Base-by-base conservation (phyloP, 2,113 vertebrate genomes). In the Cinclus cinclus region DNA sequence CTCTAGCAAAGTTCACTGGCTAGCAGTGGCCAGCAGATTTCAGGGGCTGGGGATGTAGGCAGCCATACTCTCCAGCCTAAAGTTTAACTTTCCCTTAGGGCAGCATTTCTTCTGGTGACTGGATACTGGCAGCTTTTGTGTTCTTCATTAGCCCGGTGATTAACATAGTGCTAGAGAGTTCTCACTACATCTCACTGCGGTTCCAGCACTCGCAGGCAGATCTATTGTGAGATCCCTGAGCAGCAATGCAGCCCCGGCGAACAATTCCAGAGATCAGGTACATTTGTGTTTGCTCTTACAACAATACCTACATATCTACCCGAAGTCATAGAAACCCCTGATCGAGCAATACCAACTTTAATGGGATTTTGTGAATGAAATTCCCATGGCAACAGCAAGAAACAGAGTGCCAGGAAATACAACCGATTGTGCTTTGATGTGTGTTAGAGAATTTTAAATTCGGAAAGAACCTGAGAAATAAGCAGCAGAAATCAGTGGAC, bases 31-130 rank as follows among this genome's bases (percentile, higher is more conserved):
- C 81, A n/a, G 52, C 11, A 20, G 23, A 58, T 53, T 58, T 30
- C 20, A 31, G 74, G 59, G 67, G 37, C 69, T 30, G 49, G 67
- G 47, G 63, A 65, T 44, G 46, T 1, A 70, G 73, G 46, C 75
- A 77, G 85, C 44, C 71, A 64, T 13, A 55, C 42, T 87, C 81
- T 35, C 37, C 87, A 79, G 94, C 30, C 84, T 62, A 0, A 94
- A 93, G 77, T 93, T 89, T 47, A 82, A 84, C 87, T 95, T 96
- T 87, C 94, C 96, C 96, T 92, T 95, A 96, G 95, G 94, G 94
- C 94, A 96, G 95, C 91, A 92, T 89, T 94, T 96, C 89, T 96
- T 85, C 94, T 93, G 96, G 93, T 95, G 95, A 89, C 83, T 96
- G 92, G 87, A 62, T 90, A 42, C 91, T 75, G 87, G 87, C 84